Conservation (phyloP, 2,888 invertebrate species). For the Phymatocera aterrima region DNA sequence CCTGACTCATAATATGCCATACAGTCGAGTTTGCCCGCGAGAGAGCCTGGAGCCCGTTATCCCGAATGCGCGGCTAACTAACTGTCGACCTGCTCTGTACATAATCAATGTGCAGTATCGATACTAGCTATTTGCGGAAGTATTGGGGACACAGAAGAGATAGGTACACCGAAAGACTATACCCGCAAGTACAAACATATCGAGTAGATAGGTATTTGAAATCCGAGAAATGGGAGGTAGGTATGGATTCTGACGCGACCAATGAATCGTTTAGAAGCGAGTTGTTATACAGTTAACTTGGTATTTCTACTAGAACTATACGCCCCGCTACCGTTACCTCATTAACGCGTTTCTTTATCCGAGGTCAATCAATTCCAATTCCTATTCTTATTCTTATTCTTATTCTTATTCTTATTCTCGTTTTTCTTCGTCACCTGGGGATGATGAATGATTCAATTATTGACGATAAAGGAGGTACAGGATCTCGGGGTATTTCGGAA, state of each 20-base stretch:
- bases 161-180: not conserved
- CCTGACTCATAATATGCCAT: not conserved
- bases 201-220: not conserved
- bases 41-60: not conserved
- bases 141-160: too few relatives aligned
- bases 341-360: conserved; percentile 18
- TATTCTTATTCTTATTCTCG: not conserved
- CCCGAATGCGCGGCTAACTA: conserved; percentile 11
- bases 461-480: too few relatives aligned
- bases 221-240: not conserved
- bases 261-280: conserved; percentile 27
- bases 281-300: conserved; percentile 24
- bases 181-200: not conserved
- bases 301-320: not conserved
- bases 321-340: conserved; percentile 25
- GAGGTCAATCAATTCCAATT: not conserved
- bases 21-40: too few relatives aligned
- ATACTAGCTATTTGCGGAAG: not conserved
- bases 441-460: too few relatives aligned
- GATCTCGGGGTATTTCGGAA: too few relatives aligned
- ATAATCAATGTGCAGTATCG: conserved; percentile 15
- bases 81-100: too few relatives aligned
- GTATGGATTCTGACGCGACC: not conserved
- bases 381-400: not conserved
- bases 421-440: too few relatives aligned